Evolutionary conservation across 2,113 vertebrate genomes (phyloP).

Genomic region (Cricetomys ansorgei): DNA sequence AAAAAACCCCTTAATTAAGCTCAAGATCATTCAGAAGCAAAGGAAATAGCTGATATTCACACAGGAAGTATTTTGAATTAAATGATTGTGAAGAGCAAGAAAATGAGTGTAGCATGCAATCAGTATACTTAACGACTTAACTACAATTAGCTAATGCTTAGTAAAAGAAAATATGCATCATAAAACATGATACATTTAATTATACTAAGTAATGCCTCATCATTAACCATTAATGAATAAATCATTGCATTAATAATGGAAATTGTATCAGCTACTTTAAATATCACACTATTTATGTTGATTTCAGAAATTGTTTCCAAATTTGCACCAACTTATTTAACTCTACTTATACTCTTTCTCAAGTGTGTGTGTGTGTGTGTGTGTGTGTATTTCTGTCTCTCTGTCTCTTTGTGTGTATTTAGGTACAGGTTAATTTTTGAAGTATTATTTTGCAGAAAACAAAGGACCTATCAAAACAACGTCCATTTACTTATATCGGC

Average conservation of each 20-base stretch:
- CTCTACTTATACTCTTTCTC: background rate
- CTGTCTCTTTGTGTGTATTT: background rate
- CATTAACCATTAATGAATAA: conserved; percentile 73
- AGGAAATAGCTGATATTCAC: conserved; percentile 30
- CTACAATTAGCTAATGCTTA: conserved; percentile 68
- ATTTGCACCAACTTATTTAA: conserved; percentile 42
- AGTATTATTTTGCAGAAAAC: conserved; percentile 14
- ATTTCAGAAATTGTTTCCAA: conserved; percentile 44
- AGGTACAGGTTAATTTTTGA: background rate
- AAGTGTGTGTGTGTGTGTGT: background rate
- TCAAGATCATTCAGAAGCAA: background rate
- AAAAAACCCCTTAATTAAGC: conserved; percentile 30
- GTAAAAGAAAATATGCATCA: conserved; percentile 66
- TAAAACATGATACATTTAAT: conserved; percentile 75
- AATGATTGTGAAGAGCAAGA: conserved; percentile 53
- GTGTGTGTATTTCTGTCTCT: background rate
- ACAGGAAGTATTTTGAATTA: conserved; percentile 61
- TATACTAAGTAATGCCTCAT: conserved; percentile 69
- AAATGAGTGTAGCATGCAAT: conserved; percentile 55
- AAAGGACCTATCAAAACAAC: background rate
- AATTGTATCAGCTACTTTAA: conserved; percentile 54
- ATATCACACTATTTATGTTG: conserved; percentile 2
- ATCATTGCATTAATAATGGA: conserved; percentile 61
- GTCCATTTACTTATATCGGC: background rate
- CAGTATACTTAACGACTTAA: conserved; percentile 44